Percentiles rank a stretch among this genome's conserved stretches.
phyloP scores from a whole-genome alignment of 2,113 vertebrate genomes.

The Grammomys dolichurus region DNA sequence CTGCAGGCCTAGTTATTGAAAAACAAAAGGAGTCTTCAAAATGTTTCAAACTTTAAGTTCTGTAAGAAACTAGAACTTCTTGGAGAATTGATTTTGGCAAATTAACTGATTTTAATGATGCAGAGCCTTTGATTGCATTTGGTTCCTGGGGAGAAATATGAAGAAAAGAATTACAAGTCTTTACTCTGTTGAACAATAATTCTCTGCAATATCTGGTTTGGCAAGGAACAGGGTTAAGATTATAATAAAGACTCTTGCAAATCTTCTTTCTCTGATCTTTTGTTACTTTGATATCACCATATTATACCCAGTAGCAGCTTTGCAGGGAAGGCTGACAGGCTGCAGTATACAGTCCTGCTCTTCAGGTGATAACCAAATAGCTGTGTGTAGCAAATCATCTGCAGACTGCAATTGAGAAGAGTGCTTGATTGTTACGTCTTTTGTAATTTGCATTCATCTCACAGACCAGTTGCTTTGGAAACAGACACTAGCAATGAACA shows the following conservation, averaged over 20 bases:
- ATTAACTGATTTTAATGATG: conserved; percentile 64
- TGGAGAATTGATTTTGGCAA: conserved; percentile 7
- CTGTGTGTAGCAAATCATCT: background rate
- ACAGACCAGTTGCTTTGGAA: conserved; percentile 23
- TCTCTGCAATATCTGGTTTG: conserved; percentile 49
- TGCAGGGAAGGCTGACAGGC: conserved; percentile 47
- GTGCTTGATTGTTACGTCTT: background rate
- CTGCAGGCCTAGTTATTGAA: background rate
- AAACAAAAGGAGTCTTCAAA: background rate
- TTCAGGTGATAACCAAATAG: conserved; percentile 51
- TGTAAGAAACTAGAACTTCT: background rate
- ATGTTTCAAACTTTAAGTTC: background rate
- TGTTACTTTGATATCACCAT: conserved; percentile 53
- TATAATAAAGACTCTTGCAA: conserved; percentile 42
- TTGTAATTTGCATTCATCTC: conserved; percentile 11
- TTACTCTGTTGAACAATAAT: conserved; percentile 55
- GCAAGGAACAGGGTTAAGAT: conserved; percentile 55
- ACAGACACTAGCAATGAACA: background rate
- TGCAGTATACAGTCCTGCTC: background rate
- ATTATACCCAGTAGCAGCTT: conserved; percentile 24
- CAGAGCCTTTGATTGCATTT: background rate
- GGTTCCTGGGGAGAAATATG: background rate
- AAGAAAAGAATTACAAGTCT: background rate
- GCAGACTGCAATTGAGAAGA: background rate
- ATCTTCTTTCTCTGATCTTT: conserved; percentile 60